These are phyloP conservation scores for Plestiodon gilberti DNA, from an alignment of 2,113 vertebrate genomes.

Conservation along the genomic window DNA sequence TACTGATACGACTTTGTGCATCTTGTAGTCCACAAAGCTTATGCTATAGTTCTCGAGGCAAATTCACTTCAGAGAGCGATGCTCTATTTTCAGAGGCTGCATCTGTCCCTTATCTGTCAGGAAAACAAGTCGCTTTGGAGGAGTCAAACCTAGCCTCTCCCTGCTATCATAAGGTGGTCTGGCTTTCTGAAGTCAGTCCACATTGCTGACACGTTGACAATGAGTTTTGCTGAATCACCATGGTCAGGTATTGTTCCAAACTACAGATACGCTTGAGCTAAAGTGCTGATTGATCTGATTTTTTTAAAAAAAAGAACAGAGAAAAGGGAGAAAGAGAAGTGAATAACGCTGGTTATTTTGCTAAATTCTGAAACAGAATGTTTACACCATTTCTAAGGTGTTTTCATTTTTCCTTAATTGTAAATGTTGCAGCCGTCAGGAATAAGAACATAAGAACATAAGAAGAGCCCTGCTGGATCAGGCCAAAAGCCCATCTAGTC, in stretches of 20 bases:
- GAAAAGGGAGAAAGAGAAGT: constrained; percentile 13
- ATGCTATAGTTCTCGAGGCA: background rate
- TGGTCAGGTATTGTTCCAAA: background rate
- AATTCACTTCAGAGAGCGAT: background rate
- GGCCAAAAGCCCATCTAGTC: no score
- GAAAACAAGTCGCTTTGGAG: background rate
- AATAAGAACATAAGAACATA: no score
- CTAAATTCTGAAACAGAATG: background rate
- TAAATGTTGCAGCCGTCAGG: no score
- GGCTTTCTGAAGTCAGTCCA: background rate
- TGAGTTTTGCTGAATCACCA: background rate
- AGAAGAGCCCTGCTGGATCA: no score
- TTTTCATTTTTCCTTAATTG: no score
- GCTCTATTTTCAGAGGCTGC: background rate
- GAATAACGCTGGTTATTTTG: background rate
- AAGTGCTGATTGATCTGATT: background rate
- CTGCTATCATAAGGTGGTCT: background rate
- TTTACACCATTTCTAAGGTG: background rate
- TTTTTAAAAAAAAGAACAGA: no score
- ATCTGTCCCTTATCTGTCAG: background rate
- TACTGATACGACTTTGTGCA: background rate
- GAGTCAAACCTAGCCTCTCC: background rate
- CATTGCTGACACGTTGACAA: background rate
- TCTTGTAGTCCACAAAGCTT: background rate
- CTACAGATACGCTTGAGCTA: background rate